Evolutionary conservation across 2,888 invertebrate genomes (phyloP), one percentile per base, ranked within the genome.

Genomic region (Drosophila rellima): DNA sequence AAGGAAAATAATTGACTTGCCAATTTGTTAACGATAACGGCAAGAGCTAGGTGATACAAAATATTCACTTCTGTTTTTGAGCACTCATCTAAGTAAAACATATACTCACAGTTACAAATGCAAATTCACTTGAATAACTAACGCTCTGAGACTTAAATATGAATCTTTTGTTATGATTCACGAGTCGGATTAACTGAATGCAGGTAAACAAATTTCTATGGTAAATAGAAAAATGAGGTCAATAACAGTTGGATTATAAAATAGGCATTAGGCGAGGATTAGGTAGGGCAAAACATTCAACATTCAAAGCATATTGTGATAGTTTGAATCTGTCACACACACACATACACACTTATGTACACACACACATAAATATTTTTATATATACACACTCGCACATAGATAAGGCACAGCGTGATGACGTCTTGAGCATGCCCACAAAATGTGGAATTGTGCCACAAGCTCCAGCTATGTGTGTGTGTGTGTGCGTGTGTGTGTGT

Each of bases 181-280:
- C 11, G 15, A 40, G 52, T 52, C 15, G 63, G 56, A 17, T 42
- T 44, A 57, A 50, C 42, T 50, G 68, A 62, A 68, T 65, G 79
- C 70, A 79, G 70, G 78, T 69, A 72, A 77, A 68, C 82, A 82
- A 70, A 78, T 68, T 69, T 56, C 57, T 69, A 13, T 42, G 52
- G 77, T 48, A 70, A 80, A 77, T 65, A 69, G 76, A 88, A 83
- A 86, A 86, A 86, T 77, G 85, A 82, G 86, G 86, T 86, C 86
- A 86, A 88, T 86, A 86, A 80, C 86, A 88, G 89, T 85, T 86
- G 84, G 89, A 86, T 86, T 86, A 89, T 89, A 88, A 86, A 89
- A 89, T 88, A 89, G 82, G 88, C 78, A 80, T 88, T 87, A 71
- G 73, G 48, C 40, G 39, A 26, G 37, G 23, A 18, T 39, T 29